phyloP scores from a whole-genome alignment of 2,113 vertebrate genomes.

The Grammomys dolichurus region DNA sequence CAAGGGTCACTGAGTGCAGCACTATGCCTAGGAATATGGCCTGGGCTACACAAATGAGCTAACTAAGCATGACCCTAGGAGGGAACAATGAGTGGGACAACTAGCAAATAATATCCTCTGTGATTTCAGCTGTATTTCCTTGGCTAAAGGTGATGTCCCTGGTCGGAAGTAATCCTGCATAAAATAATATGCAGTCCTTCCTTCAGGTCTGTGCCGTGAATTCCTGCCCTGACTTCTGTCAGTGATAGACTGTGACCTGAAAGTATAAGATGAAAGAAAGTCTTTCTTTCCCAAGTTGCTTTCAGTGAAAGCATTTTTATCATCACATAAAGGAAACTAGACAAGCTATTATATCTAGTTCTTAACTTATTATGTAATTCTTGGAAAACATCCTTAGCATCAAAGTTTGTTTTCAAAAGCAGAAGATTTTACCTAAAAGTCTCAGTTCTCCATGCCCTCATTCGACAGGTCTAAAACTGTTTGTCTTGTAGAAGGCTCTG shows the following conservation, averaged over 20 bases:
- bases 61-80: neutral
- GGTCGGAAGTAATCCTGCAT: neutral
- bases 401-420: constrained; percentile 28
- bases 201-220: neutral
- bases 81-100: neutral
- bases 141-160: neutral
- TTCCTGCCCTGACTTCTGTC: neutral
- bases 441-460: neutral
- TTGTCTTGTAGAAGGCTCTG: neutral
- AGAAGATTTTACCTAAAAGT: neutral
- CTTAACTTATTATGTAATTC: neutral
- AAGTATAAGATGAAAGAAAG: neutral
- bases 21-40: neutral
- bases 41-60: neutral
- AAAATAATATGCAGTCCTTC: too few relatives aligned
- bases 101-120: neutral
- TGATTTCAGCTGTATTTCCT: neutral
- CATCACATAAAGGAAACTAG: neutral
- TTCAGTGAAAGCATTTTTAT: neutral
- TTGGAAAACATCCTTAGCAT: neutral
- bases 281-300: neutral
- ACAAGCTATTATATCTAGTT: neutral
- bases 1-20: neutral
- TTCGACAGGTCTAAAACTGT: neutral
- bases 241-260: neutral